phyloP scores from a whole-genome alignment of 2,888 invertebrate genomes.

The Ectemnius cavifrons region DNA sequence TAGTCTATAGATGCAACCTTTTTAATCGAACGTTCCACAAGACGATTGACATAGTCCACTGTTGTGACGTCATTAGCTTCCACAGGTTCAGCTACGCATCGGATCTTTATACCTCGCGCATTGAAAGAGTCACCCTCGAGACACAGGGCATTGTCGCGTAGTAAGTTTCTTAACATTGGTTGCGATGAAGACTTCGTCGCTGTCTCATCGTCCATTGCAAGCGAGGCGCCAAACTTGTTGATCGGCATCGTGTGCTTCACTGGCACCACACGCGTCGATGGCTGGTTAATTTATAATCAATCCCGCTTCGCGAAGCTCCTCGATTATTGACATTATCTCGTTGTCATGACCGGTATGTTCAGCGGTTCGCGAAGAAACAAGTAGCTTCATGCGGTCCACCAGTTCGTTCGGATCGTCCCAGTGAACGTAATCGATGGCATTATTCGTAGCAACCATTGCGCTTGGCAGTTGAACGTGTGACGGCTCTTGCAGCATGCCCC shows the following conservation, averaged over 20 bases:
- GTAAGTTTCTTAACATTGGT: too few species aligned
- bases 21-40: not conserved
- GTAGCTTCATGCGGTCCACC: slow-evolving; percentile 23
- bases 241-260: not conserved
- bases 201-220: too few species aligned
- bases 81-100: not conserved
- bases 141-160: too few species aligned
- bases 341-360: slow-evolving; percentile 29
- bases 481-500: too few species aligned
- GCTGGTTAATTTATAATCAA: not conserved
- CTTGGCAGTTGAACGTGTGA: not conserved
- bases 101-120: not conserved
- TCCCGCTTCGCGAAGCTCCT: slow-evolving; percentile 3
- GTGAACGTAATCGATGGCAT: slow-evolving; percentile 23
- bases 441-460: not conserved
- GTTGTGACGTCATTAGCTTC: not conserved
- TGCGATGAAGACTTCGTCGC: too few species aligned
- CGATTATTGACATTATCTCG: slow-evolving; percentile 11
- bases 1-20: too few species aligned
- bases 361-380: slow-evolving; percentile 27
- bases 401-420: slow-evolving; percentile 43
- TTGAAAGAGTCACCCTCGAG: too few species aligned
- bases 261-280: not conserved
- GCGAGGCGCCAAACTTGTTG: too few species aligned
- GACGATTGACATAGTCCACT: not conserved